Percentiles rank a stretch among this genome's conserved stretches.
phyloP scores from a whole-genome alignment of 2,113 vertebrate species.

The Aix galericulata region DNA sequence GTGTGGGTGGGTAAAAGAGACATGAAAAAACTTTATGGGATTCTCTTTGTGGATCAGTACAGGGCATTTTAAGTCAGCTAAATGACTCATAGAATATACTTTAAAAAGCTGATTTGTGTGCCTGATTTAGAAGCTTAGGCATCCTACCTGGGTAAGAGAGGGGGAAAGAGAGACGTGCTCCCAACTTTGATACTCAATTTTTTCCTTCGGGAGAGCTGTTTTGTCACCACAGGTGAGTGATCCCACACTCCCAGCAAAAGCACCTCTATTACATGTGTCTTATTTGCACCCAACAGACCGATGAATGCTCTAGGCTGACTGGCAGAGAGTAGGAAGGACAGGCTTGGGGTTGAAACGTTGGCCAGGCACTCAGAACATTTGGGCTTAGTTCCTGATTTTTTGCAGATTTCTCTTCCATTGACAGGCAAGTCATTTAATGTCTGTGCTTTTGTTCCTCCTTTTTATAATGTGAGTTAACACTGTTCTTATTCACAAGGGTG shows the following conservation, averaged over 20 bases:
- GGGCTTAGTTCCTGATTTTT: background rate
- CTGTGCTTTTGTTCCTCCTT: background rate
- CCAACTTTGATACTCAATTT: background rate
- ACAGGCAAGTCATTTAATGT: background rate
- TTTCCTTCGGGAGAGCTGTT: background rate
- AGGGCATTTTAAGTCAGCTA: conserved; percentile 25
- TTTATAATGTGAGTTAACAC: background rate
- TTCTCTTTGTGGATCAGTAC: conserved; percentile 8
- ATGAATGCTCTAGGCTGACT: background rate
- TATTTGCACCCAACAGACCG: accelerated
- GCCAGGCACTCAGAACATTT: background rate
- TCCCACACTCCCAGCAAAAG: background rate
- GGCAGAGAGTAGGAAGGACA: background rate
- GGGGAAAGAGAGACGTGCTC: background rate
- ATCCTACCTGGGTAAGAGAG: background rate
- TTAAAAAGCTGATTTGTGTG: background rate
- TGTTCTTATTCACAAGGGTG: background rate
- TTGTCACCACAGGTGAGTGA: background rate
- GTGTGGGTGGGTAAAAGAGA: background rate
- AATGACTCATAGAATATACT: conserved; percentile 25
- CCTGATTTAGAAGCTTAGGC: conserved; percentile 30
- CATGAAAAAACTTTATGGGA: conserved; percentile 12
- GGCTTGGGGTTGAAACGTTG: background rate
- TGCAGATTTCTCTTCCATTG: background rate
- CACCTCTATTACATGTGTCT: background rate